Evolutionary conservation across 2,888 invertebrate genomes (phyloP).

Genomic region (Pristionchus arcanus): DNA sequence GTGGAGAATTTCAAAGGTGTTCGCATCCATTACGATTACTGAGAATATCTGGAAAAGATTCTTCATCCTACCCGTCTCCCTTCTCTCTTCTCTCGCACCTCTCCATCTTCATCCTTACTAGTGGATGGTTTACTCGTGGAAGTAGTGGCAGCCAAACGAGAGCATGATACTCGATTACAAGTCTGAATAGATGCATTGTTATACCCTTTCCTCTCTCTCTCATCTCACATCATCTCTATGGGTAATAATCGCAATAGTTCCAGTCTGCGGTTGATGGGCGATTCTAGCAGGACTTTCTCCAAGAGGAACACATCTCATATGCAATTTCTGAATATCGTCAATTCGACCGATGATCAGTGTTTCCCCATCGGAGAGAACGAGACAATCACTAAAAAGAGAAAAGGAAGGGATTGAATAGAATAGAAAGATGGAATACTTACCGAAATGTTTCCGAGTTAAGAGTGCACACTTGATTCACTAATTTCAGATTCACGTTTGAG

Average conservation of each 20-base stretch:
- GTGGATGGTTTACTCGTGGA: constrained; percentile 48
- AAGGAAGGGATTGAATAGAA: no score
- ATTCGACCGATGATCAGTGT: constrained; percentile 87
- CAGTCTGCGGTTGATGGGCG: constrained; percentile 92
- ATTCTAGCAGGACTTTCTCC: constrained; percentile 94
- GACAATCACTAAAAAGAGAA: constrained; percentile 78
- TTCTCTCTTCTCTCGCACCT: background rate
- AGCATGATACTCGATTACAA: constrained; percentile 6
- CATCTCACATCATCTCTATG: constrained; percentile 88
- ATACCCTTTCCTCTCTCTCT: background rate
- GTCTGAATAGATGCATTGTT: background rate
- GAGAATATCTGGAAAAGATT: constrained; percentile 81
- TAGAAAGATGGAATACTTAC: constrained; percentile 40
- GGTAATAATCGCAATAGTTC: constrained; percentile 94
- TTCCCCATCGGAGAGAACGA: constrained; percentile 91
- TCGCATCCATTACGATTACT: constrained; percentile 93
- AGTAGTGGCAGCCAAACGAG: constrained; percentile 37
- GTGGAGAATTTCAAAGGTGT: constrained; percentile 96
- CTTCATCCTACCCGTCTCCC: background rate
- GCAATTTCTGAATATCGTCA: constrained; percentile 77
- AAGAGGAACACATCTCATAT: constrained; percentile 88
- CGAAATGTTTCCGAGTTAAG: constrained; percentile 95
- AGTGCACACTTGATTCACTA: constrained; percentile 96
- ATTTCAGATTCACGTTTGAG: constrained; percentile 82
- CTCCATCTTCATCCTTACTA: constrained; percentile 44